Base-by-base conservation (phyloP, 2,888 invertebrate genomes). In the Charanyca ferruginea region DNA sequence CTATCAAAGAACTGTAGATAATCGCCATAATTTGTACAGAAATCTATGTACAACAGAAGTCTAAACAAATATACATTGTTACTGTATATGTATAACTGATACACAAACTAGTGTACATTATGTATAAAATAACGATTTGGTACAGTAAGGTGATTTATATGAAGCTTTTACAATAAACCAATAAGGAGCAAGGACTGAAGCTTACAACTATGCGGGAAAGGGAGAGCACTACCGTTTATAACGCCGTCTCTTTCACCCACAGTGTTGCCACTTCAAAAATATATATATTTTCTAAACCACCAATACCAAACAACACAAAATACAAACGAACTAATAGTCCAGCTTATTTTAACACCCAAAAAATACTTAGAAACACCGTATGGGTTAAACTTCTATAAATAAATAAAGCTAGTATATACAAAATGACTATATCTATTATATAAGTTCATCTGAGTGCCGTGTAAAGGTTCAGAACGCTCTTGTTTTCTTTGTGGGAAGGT, bases 381-480 rank as follows among this genome's bases (percentile, higher is more conserved):
- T 7, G 51, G 59, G 60, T 77, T 68, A 69, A 66, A 66, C 18
- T 52, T 65, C 75, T 80, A 77, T 75, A 78, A 83, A 78, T 80
- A 83, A 80, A 80, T 66, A 83, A 65, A 76, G 23, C 81, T 83
- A 81, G 63, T 81, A 81, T 81, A 64, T 80, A 83, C 81, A 83
- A 81, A 80, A 76, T 13, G 9, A 77, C 57, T 77, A 60, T 52
- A 48, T 76, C 72, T 78, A 63, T 45, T 63, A 64, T 52, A 77
- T 71, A 80, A 48, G 48, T 81, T 79, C 96, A 96, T 90, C 94
- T 96, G 25, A 96, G 91, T 79, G 98, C 98, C 48, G 98, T 98
- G 93, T 98, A 99, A 28, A 99, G 96, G 94, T 99, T 99, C 65
- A 99, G 96, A 59, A 98, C 98, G 73, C 99, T 99, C 91, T 99